phyloP scores from a whole-genome alignment of 2,113 vertebrate species.

The Chiloscyllium plagiosum region DNA sequence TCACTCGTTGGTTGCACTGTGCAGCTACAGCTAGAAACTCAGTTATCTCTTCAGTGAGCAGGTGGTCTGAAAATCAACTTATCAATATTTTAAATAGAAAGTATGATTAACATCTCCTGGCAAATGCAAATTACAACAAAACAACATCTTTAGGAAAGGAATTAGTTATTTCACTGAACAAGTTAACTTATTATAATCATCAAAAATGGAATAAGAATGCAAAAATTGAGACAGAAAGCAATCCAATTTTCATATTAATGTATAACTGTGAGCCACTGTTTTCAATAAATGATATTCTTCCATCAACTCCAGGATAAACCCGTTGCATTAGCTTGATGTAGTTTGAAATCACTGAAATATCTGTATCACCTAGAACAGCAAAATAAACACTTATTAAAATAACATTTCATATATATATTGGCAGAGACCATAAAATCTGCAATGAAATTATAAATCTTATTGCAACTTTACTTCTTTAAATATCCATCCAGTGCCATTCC shows the following conservation, averaged over 20 bases:
- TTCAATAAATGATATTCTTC: slow-evolving; percentile 66
- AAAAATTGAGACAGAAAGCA: not conserved
- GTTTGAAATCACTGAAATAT: slow-evolving; percentile 63
- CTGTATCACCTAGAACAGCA: slow-evolving; percentile 65
- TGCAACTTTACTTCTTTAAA: not conserved
- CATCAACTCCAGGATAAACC: slow-evolving; percentile 75
- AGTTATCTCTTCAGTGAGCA: too few relatives aligned
- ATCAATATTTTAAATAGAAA: not conserved
- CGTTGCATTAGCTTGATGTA: slow-evolving; percentile 67
- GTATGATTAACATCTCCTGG: not conserved
- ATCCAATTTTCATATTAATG: not conserved
- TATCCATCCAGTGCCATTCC: not conserved
- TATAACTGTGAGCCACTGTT: not conserved
- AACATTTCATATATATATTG: not conserved
- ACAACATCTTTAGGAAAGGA: too few relatives aligned
- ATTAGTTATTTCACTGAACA: not conserved
- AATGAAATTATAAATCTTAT: not conserved
- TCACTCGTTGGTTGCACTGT: not conserved
- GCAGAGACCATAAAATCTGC: not conserved
- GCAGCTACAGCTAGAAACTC: not conserved
- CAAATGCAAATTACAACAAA: not conserved
- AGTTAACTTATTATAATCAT: not conserved
- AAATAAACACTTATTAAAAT: slow-evolving; percentile 17
- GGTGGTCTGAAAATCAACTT: not conserved
- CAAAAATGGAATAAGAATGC: not conserved